Percentiles rank a stretch among this genome's conserved stretches.
Conservation (phyloP, 2,113 vertebrate species). For the Colius striatus region DNA sequence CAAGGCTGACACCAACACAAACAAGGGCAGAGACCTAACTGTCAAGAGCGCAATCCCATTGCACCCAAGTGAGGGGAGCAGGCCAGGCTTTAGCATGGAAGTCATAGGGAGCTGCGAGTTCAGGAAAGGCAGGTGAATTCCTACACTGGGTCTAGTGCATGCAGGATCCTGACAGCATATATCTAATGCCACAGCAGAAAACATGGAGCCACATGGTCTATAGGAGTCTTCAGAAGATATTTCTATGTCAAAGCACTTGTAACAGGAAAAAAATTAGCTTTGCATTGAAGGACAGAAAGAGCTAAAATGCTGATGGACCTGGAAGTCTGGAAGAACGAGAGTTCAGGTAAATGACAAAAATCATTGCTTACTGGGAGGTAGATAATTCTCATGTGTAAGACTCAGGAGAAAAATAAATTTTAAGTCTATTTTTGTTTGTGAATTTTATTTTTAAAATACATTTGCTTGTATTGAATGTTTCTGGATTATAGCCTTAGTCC, state of each 20-base stretch:
- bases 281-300: not conserved
- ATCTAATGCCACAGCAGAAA: not conserved
- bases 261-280: not conserved
- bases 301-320: not conserved
- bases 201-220: not conserved
- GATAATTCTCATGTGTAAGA: not conserved
- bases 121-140: not conserved
- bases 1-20: not conserved
- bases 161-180: not conserved
- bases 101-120: not conserved
- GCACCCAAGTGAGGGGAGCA: not conserved
- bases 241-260: not conserved
- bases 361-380: not conserved
- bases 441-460: not conserved
- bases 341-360: not conserved
- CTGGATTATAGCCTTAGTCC: not conserved
- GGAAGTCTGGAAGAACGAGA: not conserved
- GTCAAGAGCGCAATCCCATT: not conserved
- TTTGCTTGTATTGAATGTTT: not conserved
- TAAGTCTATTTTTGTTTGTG: not conserved
- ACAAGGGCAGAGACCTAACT: not conserved
- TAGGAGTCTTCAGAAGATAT: not conserved
- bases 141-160: accelerated
- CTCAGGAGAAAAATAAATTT: not conserved
- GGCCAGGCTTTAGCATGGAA: not conserved